Percentiles rank a stretch among this genome's conserved stretches.
Evolutionary conservation across 2,797 vertebrate genomes (phyloP).

Genomic region (Tangara arthus): DNA sequence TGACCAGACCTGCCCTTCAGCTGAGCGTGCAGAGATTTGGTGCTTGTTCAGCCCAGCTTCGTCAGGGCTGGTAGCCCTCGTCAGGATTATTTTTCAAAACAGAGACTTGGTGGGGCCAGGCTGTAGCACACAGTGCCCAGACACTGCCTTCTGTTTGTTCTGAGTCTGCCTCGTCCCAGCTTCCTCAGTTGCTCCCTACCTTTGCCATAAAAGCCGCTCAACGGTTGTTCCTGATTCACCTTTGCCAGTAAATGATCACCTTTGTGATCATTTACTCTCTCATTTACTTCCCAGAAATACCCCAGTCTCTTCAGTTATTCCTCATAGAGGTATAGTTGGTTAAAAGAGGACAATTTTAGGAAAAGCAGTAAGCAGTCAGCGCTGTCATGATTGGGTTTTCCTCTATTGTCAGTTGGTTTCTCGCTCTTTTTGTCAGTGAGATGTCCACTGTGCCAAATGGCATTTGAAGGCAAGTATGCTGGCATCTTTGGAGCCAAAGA

Average conservation of each 20-base stretch:
- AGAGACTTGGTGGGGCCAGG: background rate
- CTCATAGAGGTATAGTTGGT: background rate
- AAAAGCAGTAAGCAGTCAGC: background rate
- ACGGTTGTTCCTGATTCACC: background rate
- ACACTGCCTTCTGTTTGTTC: background rate
- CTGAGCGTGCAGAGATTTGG: slow-evolving; percentile 8
- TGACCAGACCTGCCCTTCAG: background rate
- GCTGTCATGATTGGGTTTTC: background rate
- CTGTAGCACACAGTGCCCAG: background rate
- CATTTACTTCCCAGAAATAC: background rate
- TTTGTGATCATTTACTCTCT: background rate
- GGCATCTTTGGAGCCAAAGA: background rate
- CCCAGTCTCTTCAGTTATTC: background rate
- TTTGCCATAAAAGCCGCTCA: background rate
- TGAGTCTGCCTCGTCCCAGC: background rate
- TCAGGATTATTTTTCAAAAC: slow-evolving; percentile 43
- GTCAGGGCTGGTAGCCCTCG: background rate
- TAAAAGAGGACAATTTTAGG: background rate
- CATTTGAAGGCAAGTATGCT: background rate
- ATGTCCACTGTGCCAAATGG: background rate
- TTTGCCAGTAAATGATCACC: too few relatives aligned
- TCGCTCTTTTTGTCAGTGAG: background rate
- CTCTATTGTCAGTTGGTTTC: background rate
- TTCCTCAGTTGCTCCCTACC: background rate
- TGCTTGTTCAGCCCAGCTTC: background rate